A percentile compares a stretch with the other conserved stretches of the same genome.
Conservation (phyloP, 2,113 vertebrate species). For the Hippocampus zosterae region DNA sequence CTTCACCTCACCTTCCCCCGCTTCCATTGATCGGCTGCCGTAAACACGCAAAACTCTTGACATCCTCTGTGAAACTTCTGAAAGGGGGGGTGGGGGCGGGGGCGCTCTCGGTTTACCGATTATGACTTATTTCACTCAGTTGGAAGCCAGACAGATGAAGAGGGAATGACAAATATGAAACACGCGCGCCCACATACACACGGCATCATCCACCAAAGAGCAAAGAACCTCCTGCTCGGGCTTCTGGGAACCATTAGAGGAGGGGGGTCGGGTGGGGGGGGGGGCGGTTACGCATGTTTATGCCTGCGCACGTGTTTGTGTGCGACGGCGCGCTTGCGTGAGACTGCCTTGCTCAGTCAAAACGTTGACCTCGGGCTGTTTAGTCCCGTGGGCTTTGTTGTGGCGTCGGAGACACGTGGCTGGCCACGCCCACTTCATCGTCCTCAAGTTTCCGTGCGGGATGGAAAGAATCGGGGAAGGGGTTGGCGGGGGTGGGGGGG, state of each 20-base stretch:
- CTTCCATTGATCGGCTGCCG: not conserved
- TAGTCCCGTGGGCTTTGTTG: slow-evolving; percentile 60
- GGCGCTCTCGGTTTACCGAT: slow-evolving; percentile 53
- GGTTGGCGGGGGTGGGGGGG: no score
- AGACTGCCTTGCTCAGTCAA: slow-evolving; percentile 57
- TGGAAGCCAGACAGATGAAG: slow-evolving; percentile 50
- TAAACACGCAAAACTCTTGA: slow-evolving; percentile 31
- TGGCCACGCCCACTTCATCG: slow-evolving; percentile 27
- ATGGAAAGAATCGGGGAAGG: slow-evolving; percentile 47
- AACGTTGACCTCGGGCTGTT: slow-evolving; percentile 53
- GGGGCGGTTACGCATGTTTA: slow-evolving; percentile 61
- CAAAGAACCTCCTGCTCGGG: slow-evolving; percentile 58
- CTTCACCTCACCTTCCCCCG: slow-evolving; percentile 1
- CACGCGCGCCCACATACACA: slow-evolving; percentile 25
- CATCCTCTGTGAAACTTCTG: slow-evolving; percentile 31
- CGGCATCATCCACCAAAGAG: slow-evolving; percentile 67
- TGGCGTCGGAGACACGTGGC: slow-evolving; percentile 62
- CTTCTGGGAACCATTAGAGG: slow-evolving; percentile 70
- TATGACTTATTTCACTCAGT: slow-evolving; percentile 50
- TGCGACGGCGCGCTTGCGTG: slow-evolving; percentile 43
- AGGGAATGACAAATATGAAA: slow-evolving; percentile 50
- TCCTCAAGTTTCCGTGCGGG: slow-evolving; percentile 9
- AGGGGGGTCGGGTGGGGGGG: slow-evolving; percentile 46
- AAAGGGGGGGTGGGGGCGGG: slow-evolving; percentile 16
- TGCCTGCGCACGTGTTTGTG: slow-evolving; percentile 40